Evolutionary conservation across 1,140 invertebrate genomes (phyloP).

Genomic region (Drosophila lowei): DNA sequence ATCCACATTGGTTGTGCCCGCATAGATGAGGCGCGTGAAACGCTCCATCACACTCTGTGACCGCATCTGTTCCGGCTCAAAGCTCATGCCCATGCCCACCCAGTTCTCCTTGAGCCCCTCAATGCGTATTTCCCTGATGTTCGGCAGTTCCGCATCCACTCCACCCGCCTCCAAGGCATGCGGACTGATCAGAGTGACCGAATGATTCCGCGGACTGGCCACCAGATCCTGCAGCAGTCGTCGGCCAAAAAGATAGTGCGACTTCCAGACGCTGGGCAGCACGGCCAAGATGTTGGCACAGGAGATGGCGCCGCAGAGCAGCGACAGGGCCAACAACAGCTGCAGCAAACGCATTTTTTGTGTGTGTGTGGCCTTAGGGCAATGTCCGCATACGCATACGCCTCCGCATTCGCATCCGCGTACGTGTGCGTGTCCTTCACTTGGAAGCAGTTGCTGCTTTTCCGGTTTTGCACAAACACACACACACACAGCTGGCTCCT

Average conservation of each 20-base stretch:
- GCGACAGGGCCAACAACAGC: constrained; percentile 38
- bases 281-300: constrained; percentile 73
- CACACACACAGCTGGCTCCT: constrained; percentile 10
- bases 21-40: constrained; percentile 73
- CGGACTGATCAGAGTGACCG: constrained; percentile 80
- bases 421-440: constrained; percentile 24
- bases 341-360: constrained; percentile 53
- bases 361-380: constrained; percentile 10
- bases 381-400: constrained; percentile 5
- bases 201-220: constrained; percentile 80
- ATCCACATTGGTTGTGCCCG: constrained; percentile 74
- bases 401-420: constrained; percentile 29
- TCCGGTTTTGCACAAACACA: constrained; percentile 59
- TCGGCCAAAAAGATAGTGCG: constrained; percentile 75
- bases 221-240: constrained; percentile 83
- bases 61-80: constrained; percentile 65
- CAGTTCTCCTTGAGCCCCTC: constrained; percentile 80
- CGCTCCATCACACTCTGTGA: constrained; percentile 66
- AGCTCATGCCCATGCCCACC: constrained; percentile 83
- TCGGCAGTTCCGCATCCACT: constrained; percentile 13
- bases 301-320: constrained; percentile 34
- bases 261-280: constrained; percentile 77
- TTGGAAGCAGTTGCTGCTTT: constrained; percentile 38
- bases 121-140: constrained; percentile 67
- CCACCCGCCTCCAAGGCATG: constrained; percentile 36